These are phyloP conservation scores for Sinocyclocheilus anophthalmus DNA, from an alignment of 2,113 vertebrate genomes.

Conservation along the genomic window DNA sequence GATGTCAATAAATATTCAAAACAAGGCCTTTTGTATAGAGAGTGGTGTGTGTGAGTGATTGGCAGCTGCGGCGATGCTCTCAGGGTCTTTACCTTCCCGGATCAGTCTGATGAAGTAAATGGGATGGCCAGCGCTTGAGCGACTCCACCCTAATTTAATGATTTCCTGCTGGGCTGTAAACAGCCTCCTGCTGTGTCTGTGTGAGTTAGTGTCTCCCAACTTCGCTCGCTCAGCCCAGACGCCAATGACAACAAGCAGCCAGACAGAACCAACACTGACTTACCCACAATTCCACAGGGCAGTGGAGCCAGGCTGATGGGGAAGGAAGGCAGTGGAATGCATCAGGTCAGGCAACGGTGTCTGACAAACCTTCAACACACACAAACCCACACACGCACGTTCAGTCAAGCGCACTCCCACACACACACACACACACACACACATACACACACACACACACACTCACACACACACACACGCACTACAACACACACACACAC, in stretches of 20 bases:
- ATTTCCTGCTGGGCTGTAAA: constrained; percentile 36
- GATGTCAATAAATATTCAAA: too few species aligned
- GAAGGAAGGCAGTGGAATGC: constrained; percentile 27
- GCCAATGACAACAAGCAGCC: constrained; percentile 69
- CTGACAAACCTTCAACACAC: not conserved
- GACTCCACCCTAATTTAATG: too few species aligned
- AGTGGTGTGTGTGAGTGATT: too few species aligned
- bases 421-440: not conserved
- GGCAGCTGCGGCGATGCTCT: too few species aligned
- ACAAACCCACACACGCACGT: not conserved
- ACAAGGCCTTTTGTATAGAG: too few species aligned
- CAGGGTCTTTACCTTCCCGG: too few species aligned
- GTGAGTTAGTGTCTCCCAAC: constrained; percentile 60
- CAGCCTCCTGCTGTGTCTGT: constrained; percentile 53
- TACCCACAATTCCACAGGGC: constrained; percentile 37
- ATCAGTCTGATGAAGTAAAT: too few species aligned
- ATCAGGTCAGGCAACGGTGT: not conserved
- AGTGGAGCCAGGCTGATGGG: constrained; percentile 42
- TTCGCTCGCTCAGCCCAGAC: constrained; percentile 50
- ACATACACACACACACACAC: not conserved
- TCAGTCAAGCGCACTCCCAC: not conserved
- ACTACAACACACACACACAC: too few species aligned
- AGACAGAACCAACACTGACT: constrained; percentile 72
- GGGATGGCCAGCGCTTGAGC: too few species aligned
- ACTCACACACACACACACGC: too few species aligned